Conservation (phyloP, 2,888 invertebrate species). For the Amphipyra tragopoginis region DNA sequence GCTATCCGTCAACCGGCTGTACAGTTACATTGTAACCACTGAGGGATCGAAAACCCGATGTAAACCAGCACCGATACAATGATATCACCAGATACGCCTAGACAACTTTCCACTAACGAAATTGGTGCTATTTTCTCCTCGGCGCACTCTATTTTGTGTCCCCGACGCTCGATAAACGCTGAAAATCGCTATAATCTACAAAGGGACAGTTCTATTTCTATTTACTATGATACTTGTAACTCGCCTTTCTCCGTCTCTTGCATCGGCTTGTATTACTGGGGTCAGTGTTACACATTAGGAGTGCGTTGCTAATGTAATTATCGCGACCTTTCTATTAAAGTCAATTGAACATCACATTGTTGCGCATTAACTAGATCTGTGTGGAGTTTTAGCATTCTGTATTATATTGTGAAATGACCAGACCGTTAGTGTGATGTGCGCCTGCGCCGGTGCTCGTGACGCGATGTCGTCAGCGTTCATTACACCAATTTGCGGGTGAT, state of each 20-base stretch:
- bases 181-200: conserved; percentile 46
- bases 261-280: conserved; percentile 52
- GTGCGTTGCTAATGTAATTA: conserved; percentile 80
- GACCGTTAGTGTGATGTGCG: conserved; percentile 61
- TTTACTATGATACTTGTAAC: conserved; percentile 41
- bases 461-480: conserved; percentile 67
- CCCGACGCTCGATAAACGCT: conserved; percentile 36
- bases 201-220: conserved; percentile 27
- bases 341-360: conserved; percentile 71
- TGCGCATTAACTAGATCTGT: conserved; percentile 42
- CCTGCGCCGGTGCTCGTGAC: conserved; percentile 53
- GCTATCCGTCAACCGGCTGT: conserved; percentile 68
- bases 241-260: conserved; percentile 53
- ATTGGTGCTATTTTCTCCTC: conserved; percentile 50
- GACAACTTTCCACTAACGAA: conserved; percentile 55
- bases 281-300: conserved; percentile 72
- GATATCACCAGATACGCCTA: conserved; percentile 49
- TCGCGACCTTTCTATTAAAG: conserved; percentile 83
- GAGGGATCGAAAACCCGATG: conserved; percentile 53
- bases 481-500: conserved; percentile 73
- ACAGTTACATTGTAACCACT: conserved; percentile 65
- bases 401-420: conserved; percentile 66
- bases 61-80: conserved; percentile 47
- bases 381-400: conserved; percentile 50
- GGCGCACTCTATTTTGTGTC: conserved; percentile 38